Evolutionary conservation across 2,888 invertebrate genomes (phyloP).

Genomic region (Morpho deidamia): DNA sequence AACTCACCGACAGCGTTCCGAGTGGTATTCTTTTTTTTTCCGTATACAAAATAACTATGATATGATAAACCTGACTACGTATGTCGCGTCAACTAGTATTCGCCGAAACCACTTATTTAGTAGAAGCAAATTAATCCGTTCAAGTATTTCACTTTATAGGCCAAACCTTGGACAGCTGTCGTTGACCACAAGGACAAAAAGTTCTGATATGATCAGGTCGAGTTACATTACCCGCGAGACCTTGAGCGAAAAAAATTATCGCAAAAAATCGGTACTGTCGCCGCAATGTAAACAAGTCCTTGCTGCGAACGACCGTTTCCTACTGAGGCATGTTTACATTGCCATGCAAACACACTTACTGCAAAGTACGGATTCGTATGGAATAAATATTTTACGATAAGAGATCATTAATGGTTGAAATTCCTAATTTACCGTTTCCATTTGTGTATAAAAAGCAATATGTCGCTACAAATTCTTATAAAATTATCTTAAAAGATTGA

Average conservation of each 20-base stretch:
- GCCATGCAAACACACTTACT: slow-evolving; percentile 24
- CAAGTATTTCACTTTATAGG: slow-evolving; percentile 49
- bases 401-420: no score
- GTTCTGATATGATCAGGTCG: slow-evolving; percentile 73
- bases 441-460: no score
- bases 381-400: no score
- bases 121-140: slow-evolving; percentile 9
- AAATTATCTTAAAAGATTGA: no score
- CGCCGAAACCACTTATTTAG: no score
- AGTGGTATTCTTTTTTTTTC: no score
- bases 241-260: slow-evolving; percentile 48
- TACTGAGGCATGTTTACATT: slow-evolving; percentile 49
- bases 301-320: slow-evolving; percentile 42
- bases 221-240: slow-evolving; percentile 66
- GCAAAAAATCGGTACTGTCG: slow-evolving; percentile 43
- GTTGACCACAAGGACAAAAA: slow-evolving; percentile 73
- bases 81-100: no score
- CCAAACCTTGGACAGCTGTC: slow-evolving; percentile 62
- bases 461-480: no score
- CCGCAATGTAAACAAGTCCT: slow-evolving; percentile 50
- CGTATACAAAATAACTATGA: no score
- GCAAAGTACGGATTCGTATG: background rate
- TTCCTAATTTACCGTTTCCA: no score
- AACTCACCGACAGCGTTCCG: no score
- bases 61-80: no score